phyloP scores from a whole-genome alignment of 2,888 invertebrate species.

The Himalopsyche japonica region DNA sequence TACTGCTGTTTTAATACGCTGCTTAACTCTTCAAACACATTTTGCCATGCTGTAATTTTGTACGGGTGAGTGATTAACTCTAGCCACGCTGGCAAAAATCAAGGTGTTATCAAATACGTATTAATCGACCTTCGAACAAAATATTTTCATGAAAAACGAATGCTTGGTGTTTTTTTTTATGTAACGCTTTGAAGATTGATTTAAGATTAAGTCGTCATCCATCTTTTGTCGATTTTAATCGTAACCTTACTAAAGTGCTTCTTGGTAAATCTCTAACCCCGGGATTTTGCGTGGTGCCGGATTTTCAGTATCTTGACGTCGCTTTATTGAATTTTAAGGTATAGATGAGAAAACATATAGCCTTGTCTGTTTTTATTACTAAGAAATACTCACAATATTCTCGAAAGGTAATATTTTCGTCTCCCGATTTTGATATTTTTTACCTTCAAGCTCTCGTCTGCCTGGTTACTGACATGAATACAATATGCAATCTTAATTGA shows the following conservation, averaged over 20 bases:
- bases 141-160: not conserved
- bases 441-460: not conserved
- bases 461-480: no score
- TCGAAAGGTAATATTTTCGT: not conserved
- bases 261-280: not conserved
- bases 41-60: not conserved
- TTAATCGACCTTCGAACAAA: no score
- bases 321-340: not conserved
- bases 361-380: not conserved
- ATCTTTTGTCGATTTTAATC: not conserved
- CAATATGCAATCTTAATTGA: no score
- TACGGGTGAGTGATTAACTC: not conserved
- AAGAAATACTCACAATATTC: not conserved
- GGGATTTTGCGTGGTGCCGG: not conserved
- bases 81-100: not conserved
- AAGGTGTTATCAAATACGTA: not conserved
- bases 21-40: not conserved
- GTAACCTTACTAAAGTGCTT: not conserved
- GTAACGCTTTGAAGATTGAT: not conserved
- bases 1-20: not conserved
- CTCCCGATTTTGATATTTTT: not conserved
- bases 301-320: not conserved
- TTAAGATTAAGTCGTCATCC: not conserved
- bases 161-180: not conserved
- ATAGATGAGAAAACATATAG: not conserved